Conservation (phyloP, 2,797 vertebrate species). For the Thripadectes ignobilis region DNA sequence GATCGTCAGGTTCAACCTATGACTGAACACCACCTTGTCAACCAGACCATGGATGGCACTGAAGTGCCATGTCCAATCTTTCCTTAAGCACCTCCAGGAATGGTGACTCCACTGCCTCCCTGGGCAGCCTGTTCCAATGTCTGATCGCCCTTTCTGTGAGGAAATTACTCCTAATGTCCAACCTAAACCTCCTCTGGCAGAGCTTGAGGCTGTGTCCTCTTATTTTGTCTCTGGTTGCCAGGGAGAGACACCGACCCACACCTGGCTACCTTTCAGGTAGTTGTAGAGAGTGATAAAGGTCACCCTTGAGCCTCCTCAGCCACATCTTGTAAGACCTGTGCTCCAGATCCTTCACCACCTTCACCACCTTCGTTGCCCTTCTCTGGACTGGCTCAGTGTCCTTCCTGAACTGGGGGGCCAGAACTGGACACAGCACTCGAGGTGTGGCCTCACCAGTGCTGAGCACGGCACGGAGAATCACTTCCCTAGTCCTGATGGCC, state of each 20-base stretch:
- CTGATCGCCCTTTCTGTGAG: neutral
- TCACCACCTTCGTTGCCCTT: neutral
- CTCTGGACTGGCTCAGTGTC: neutral
- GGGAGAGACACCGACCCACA: neutral
- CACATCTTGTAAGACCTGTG: rapidly evolving
- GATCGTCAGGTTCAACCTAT: neutral
- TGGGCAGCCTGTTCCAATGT: neutral
- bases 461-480: no score
- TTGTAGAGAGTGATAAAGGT: neutral
- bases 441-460: no score
- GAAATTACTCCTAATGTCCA: neutral
- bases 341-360: neutral
- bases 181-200: neutral
- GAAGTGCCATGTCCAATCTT: neutral
- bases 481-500: neutral
- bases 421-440: no score
- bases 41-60: neutral
- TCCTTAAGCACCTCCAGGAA: neutral
- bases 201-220: neutral
- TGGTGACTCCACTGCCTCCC: neutral
- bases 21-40: rapidly evolving
- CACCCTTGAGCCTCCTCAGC: neutral
- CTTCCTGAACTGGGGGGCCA: neutral
- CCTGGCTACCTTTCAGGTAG: neutral
- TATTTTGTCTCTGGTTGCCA: neutral